Conservation (phyloP, 2,113 vertebrate genomes). For the Strigops habroptila region DNA sequence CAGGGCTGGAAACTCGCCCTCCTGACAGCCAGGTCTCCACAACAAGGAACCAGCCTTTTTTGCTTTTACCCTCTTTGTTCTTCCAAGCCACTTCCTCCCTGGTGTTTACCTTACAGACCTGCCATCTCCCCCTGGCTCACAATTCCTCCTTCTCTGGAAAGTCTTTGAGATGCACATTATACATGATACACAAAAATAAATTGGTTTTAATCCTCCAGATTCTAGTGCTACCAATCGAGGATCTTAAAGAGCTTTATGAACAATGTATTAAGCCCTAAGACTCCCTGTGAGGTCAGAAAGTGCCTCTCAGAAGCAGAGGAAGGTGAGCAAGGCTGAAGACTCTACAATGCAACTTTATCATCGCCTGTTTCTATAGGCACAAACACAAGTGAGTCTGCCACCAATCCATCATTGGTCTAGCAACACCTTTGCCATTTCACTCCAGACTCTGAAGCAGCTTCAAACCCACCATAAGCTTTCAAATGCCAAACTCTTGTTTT, state of each 20-base stretch:
- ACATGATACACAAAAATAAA: slow-evolving; percentile 60
- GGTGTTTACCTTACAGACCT: neutral
- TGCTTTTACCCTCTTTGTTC: neutral
- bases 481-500: neutral
- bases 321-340: neutral
- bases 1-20: neutral
- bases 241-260: slow-evolving; percentile 64
- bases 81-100: neutral
- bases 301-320: neutral
- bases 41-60: neutral
- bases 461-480: neutral
- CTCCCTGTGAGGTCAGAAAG: neutral
- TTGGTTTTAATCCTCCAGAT: slow-evolving; percentile 58
- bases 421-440: neutral
- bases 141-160: neutral
- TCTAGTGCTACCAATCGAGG: slow-evolving; percentile 40
- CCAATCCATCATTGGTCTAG: rapidly evolving
- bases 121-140: neutral
- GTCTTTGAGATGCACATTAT: neutral
- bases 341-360: neutral
- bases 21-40: neutral
- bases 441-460: neutral
- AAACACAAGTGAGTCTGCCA: rapidly evolving
- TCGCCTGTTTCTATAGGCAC: neutral
- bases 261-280: slow-evolving; percentile 58